These are phyloP conservation scores for Lordiphosa clarofinis DNA, from an alignment of 1,140 invertebrate species.

Conservation along the genomic window DNA sequence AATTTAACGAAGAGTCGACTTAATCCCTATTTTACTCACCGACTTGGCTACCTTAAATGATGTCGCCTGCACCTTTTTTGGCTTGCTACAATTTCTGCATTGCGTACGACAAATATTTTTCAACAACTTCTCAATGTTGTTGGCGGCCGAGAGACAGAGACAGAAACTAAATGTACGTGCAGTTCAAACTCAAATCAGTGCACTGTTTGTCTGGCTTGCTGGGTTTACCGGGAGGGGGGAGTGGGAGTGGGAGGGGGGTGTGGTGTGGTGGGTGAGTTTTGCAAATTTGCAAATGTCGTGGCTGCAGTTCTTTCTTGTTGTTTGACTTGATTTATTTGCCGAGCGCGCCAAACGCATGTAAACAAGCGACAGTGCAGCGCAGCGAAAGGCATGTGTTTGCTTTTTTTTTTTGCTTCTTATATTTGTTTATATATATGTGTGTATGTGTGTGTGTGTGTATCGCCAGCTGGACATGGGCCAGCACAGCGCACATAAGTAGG, in stretches of 20 bases:
- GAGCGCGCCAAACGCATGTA: conserved; percentile 71
- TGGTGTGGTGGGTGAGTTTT: conserved; percentile 39
- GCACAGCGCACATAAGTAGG: conserved; percentile 51
- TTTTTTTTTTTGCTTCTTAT: background rate
- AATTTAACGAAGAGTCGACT: too few species aligned
- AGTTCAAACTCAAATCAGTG: conserved; percentile 28
- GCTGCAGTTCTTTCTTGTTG: conserved; percentile 14
- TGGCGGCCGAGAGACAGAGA: conserved; percentile 10
- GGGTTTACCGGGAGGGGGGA: background rate
- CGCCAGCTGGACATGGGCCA: conserved; percentile 1
- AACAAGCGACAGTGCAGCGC: conserved; percentile 46
- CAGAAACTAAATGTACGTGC: conserved; percentile 47
- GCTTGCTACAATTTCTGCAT: conserved; percentile 3
- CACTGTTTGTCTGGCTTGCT: background rate
- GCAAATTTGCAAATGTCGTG: conserved; percentile 36
- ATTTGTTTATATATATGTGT: conserved; percentile 17
- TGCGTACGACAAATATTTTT: conserved; percentile 46
- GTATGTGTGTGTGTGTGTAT: too few species aligned
- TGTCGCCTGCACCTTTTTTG: conserved; percentile 14
- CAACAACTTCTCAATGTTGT: conserved; percentile 44
- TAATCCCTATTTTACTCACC: too few species aligned
- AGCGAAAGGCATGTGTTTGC: background rate
- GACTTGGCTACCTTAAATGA: background rate
- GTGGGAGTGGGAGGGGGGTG: background rate
- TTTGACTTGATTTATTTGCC: conserved; percentile 70